A percentile compares a stretch with the other conserved stretches of the same genome.
Conservation (phyloP, 2,888 invertebrate species). For the Automeris io region DNA sequence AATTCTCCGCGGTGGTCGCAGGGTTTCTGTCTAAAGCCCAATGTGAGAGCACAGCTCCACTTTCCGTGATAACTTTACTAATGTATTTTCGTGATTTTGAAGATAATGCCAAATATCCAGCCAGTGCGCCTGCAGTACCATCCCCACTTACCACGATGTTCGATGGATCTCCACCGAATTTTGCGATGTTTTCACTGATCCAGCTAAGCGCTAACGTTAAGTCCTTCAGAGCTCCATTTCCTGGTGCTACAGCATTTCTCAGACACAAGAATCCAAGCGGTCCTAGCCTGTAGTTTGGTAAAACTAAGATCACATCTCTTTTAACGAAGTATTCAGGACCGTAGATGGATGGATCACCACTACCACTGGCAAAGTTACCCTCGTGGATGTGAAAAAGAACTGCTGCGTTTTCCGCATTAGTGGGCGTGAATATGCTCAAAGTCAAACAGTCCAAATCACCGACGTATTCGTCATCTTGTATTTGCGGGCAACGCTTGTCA, state of each 20-base stretch:
- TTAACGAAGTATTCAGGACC: conserved; percentile 50
- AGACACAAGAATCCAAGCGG: conserved; percentile 58
- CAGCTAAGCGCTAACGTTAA: conserved; percentile 51
- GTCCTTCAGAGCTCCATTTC: conserved; percentile 61
- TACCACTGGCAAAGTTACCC: conserved; percentile 43
- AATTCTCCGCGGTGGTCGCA: conserved; percentile 27
- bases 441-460: conserved; percentile 52
- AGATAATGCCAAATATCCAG: conserved; percentile 46
- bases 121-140: conserved; percentile 47
- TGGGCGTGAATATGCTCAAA: conserved; percentile 49
- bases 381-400: conserved; percentile 62
- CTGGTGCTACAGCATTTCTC: conserved; percentile 44
- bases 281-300: conserved; percentile 61
- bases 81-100: conserved; percentile 36
- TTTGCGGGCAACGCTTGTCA: conserved; percentile 44
- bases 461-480: conserved; percentile 21
- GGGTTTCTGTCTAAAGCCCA: conserved; percentile 55
- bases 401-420: conserved; percentile 24
- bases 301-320: conserved; percentile 41
- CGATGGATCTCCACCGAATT: conserved; percentile 51
- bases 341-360: conserved; percentile 47
- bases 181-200: conserved; percentile 42
- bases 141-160: conserved; percentile 56
- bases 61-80: conserved; percentile 54
- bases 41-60: conserved; percentile 49